A percentile compares a stretch with the other conserved stretches of the same genome.
Evolutionary conservation across 2,797 vertebrate genomes (phyloP).

Genomic region (Enteromius viviparus): DNA sequence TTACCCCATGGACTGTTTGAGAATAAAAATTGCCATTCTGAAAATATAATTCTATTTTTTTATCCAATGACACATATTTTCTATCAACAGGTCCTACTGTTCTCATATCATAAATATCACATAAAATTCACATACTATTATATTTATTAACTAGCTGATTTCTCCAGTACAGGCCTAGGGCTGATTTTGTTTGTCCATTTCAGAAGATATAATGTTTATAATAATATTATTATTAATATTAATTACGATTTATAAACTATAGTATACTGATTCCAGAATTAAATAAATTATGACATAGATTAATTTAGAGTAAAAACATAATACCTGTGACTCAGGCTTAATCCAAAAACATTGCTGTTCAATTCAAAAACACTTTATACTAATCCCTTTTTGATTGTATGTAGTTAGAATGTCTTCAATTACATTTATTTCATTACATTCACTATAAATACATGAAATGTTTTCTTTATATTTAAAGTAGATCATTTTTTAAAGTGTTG

Average conservation of each 20-base stretch:
- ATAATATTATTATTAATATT: conserved; percentile 70
- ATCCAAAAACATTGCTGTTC: too few relatives aligned
- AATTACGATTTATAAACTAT: conserved; percentile 78
- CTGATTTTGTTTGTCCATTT: conserved; percentile 88
- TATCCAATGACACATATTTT: too few relatives aligned
- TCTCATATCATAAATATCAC: too few relatives aligned
- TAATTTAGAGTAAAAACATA: too few relatives aligned
- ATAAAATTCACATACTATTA: conserved; percentile 64
- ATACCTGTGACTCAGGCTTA: too few relatives aligned
- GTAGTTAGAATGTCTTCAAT: not conserved
- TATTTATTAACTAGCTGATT: too few relatives aligned
- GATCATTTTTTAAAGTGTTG: not conserved
- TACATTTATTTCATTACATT: not conserved
- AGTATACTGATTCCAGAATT: conserved; percentile 76
- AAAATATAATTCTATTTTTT: too few relatives aligned
- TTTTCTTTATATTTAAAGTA: too few relatives aligned
- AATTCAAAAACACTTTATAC: not conserved
- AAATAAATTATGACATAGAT: too few relatives aligned
- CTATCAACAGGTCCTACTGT: too few relatives aligned
- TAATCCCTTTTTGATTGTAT: not conserved
- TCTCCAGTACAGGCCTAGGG: conserved; percentile 30
- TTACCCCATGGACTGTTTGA: too few relatives aligned
- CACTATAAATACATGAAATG: not conserved
- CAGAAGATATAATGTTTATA: conserved; percentile 77
- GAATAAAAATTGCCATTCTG: too few relatives aligned